Percentiles rank a stretch among this genome's conserved stretches.
Evolutionary conservation across 2,113 vertebrate genomes (phyloP).

Genomic region (Paramisgurnus dabryanus): DNA sequence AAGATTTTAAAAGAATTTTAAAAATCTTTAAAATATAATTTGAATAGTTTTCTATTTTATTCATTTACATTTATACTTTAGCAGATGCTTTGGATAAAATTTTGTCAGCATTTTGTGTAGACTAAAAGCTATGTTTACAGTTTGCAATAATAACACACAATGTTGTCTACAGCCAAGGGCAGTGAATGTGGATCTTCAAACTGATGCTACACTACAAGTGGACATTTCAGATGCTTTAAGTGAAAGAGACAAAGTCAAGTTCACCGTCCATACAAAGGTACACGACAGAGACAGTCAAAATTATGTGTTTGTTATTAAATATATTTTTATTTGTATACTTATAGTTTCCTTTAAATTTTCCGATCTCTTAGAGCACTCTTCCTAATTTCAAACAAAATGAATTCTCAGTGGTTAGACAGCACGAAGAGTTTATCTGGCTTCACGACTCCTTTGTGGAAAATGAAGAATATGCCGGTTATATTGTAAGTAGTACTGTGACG

Average conservation of each 20-base stretch:
- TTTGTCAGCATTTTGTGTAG: too few species aligned
- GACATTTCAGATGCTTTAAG: slow-evolving; percentile 98
- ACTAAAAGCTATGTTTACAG: too few species aligned
- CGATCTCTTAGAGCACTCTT: slow-evolving; percentile 85
- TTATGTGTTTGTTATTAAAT: not conserved
- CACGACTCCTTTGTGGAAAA: slow-evolving; percentile 98
- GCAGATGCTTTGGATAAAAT: too few species aligned
- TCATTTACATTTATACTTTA: too few species aligned
- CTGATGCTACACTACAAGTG: slow-evolving; percentile 93
- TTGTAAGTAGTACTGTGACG: slow-evolving; percentile 78
- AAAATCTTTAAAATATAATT: too few species aligned
- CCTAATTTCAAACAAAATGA: slow-evolving; percentile 98
- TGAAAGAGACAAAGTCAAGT: slow-evolving; percentile 98
- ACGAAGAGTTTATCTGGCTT: slow-evolving; percentile 99
- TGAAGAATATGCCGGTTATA: slow-evolving; percentile 97
- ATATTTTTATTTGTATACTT: not conserved
- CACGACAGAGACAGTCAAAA: not conserved
- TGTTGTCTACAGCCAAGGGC: slow-evolving; percentile 81
- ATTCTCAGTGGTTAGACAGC: slow-evolving; percentile 97
- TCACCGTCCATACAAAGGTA: slow-evolving; percentile 99
- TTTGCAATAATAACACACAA: not conserved
- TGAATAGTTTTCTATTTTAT: too few species aligned
- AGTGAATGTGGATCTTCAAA: slow-evolving; percentile 95
- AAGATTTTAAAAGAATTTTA: too few species aligned
- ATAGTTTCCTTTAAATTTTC: not conserved